phyloP scores from a whole-genome alignment of 2,797 vertebrate species.

The Poecile montanus region DNA sequence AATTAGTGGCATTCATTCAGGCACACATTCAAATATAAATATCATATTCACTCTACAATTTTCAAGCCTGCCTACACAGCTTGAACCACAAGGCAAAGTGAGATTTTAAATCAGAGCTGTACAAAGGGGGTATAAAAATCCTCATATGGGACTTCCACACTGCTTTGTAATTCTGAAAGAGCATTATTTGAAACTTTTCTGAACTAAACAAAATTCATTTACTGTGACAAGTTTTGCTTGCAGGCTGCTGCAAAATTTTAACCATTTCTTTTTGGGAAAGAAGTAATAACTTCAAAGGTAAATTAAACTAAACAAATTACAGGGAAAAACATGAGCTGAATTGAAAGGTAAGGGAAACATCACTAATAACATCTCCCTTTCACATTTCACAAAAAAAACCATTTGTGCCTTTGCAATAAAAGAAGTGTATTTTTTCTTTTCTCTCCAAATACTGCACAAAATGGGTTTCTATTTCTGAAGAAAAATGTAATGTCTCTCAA shows the following conservation, averaged over 20 bases:
- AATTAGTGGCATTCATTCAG: constrained; percentile 4
- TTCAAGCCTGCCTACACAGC: constrained; percentile 23
- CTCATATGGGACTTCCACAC: background rate
- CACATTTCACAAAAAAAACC: background rate
- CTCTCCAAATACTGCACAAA: background rate
- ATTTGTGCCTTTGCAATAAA: background rate
- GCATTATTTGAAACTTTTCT: background rate
- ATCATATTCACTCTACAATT: background rate
- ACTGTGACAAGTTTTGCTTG: background rate
- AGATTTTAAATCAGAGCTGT: background rate
- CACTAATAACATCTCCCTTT: background rate
- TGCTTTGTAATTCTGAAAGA: background rate
- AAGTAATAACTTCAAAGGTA: background rate
- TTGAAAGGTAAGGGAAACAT: background rate
- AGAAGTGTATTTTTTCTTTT: background rate
- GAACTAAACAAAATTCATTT: background rate
- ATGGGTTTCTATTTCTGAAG: background rate
- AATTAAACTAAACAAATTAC: background rate
- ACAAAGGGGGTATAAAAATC: background rate
- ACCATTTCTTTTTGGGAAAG: background rate
- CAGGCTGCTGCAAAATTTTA: background rate
- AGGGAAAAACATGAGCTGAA: background rate
- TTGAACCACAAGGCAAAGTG: constrained; percentile 14
- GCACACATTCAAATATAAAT: constrained; percentile 8
- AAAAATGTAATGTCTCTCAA: background rate